A percentile compares a stretch with the other conserved stretches of the same genome.
Evolutionary conservation across 2,113 vertebrate genomes (phyloP).

Genomic region (Microcebus tavaratra): DNA sequence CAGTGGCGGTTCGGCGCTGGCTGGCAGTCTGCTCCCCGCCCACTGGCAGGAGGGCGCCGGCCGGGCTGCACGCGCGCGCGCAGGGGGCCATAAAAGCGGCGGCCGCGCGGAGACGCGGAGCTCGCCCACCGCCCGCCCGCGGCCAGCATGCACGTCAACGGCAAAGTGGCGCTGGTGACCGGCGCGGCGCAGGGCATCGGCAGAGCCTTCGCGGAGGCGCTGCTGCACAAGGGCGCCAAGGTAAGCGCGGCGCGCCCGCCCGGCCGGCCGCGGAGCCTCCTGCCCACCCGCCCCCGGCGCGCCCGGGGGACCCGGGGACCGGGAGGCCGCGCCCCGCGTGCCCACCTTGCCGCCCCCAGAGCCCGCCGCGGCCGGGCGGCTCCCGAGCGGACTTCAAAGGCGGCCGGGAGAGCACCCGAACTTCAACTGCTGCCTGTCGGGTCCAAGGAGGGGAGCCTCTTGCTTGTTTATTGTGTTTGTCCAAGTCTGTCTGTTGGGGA

Average conservation of each 20-base stretch:
- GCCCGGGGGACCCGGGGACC: background rate
- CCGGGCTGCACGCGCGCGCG: slow-evolving; percentile 2
- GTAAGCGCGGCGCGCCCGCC: slow-evolving; percentile 78
- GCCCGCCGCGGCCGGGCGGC: background rate
- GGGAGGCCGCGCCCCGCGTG: background rate
- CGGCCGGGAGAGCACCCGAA: background rate
- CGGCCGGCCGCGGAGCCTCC: too few relatives aligned
- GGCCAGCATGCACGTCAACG: slow-evolving; percentile 90
- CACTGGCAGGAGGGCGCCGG: slow-evolving; percentile 38
- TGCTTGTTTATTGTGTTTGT: background rate
- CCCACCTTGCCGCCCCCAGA: background rate
- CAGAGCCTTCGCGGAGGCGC: slow-evolving; percentile 88
- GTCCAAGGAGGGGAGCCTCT: background rate
- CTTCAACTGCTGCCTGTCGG: background rate
- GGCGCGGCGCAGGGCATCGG: slow-evolving; percentile 98
- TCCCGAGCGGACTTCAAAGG: background rate
- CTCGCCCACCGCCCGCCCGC: background rate
- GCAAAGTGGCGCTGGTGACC: slow-evolving; percentile 96
- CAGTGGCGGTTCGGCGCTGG: background rate
- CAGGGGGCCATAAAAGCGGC: slow-evolving; percentile 54
- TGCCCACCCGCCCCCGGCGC: background rate
- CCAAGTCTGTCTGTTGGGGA: accelerated
- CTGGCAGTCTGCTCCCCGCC: slow-evolving; percentile 61
- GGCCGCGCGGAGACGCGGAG: background rate
- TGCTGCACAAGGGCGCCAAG: slow-evolving; percentile 91